Conservation (phyloP, 1,140 invertebrate genomes). For the Drosophila neocordata region DNA sequence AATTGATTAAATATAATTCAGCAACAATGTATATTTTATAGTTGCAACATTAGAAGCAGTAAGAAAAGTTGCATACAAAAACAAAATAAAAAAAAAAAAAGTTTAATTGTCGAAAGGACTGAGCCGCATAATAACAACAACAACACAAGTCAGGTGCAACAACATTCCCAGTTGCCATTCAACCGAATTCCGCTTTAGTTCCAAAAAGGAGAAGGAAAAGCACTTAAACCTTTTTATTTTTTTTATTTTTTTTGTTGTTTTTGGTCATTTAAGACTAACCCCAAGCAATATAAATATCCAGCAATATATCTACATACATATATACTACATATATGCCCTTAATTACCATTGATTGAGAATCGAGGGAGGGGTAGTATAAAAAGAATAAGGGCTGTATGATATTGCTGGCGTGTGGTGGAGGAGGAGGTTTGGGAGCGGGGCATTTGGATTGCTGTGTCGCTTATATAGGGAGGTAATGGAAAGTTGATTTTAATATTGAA, state of each 20-base stretch:
- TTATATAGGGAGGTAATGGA: conserved; percentile 26
- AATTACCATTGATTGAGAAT: conserved; percentile 46
- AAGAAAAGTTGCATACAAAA: conserved; percentile 38
- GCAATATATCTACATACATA: conserved; percentile 32
- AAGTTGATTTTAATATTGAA: conserved; percentile 79
- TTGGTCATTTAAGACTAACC: conserved; percentile 1
- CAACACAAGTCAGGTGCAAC: background rate
- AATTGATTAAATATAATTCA: conserved; percentile 81
- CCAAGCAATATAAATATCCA: conserved; percentile 15
- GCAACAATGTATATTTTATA: conserved; percentile 78
- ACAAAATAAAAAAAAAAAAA: no score
- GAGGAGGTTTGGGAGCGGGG: background rate
- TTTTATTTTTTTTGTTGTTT: no score
- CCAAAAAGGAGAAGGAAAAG: background rate
- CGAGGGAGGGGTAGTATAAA: background rate
- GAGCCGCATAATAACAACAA: background rate
- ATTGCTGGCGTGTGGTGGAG: conserved; percentile 26
- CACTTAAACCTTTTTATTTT: conserved; percentile 1
- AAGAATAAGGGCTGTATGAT: background rate
- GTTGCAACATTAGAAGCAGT: conserved; percentile 60
- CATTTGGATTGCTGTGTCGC: no score
- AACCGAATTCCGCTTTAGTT: background rate
- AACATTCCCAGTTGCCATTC: background rate
- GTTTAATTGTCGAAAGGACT: conserved; percentile 63
- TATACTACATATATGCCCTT: conserved; percentile 35